These are phyloP conservation scores for Artibeus jamaicensis DNA, from an alignment of 2,797 vertebrate species.

Conservation along the genomic window DNA sequence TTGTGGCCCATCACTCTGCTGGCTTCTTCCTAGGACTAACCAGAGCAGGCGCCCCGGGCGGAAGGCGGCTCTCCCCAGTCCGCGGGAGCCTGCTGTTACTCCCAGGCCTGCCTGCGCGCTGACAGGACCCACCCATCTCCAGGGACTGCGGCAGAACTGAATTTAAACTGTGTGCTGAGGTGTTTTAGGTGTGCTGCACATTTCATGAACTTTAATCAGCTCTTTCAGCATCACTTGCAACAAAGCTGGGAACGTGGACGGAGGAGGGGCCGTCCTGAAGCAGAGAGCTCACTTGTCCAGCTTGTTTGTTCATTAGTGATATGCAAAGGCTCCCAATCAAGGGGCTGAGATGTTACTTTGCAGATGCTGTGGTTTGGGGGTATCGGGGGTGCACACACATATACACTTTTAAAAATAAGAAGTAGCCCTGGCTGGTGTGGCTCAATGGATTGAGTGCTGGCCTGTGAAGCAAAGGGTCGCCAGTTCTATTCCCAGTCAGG, in stretches of 20 bases:
- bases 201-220: background rate
- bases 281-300: background rate
- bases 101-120: background rate
- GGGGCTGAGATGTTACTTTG: background rate
- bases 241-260: background rate
- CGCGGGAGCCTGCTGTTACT: background rate
- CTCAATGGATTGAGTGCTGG: too few relatives aligned
- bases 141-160: background rate
- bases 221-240: background rate
- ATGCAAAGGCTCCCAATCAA: background rate
- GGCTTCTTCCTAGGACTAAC: background rate
- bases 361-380: background rate
- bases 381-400: background rate
- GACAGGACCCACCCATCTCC: background rate
- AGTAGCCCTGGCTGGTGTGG: too few relatives aligned
- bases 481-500: too few relatives aligned
- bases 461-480: too few relatives aligned
- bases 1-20: background rate
- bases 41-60: background rate
- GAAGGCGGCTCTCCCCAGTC: background rate
- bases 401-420: background rate
- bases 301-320: background rate
- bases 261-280: background rate
- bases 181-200: background rate
- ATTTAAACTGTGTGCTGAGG: background rate